Base-by-base conservation (phyloP, 2,797 vertebrate species). In the Sebastes steindachneri region DNA sequence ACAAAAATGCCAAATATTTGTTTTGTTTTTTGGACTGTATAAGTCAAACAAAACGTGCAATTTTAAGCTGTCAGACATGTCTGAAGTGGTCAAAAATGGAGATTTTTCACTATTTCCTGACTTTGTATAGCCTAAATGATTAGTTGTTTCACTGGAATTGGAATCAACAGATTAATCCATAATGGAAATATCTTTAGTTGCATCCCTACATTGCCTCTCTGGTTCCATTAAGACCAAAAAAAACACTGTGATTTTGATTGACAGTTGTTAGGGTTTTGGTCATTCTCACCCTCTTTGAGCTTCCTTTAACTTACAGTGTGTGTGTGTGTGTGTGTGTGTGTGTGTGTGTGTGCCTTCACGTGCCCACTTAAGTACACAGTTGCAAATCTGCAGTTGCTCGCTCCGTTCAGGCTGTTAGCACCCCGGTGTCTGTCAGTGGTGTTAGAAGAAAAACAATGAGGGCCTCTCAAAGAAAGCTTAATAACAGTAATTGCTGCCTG, bases 401-500 rank as follows among this genome's bases (percentile, higher is more conserved):
- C 78, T 78, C 19, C 11, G 14, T 63, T 83, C 63, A 54, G 70
- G 63, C 74, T 69, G 83, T 86, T 87, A 84, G 84, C 64, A 60
- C 78, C 85, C 80, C 69, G 83, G 70, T 89, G 83, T 88, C 89
- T 83, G 87, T 91, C 85, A 87, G 75, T 57, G 76, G 86, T 74
- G 79, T 81, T 86, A 79, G 68, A 79, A 90, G 82, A 89, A 86
- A 92, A 91, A 86, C 86, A 89, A 89, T 76, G 83, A 71, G 45
- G 71, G 45, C 54, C 79, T 76, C 83, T 90, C 77, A 92, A 90
- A 88, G 80, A 90, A 91, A 92, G 87, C 85, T 86, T 88, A 92
- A 92, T 88, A 92, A 94, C 87, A 84, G 86, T 89, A 93, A 93
- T 93, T 94, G 87, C 67, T 75, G 88, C 62, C 75, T 80, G 77